These are phyloP conservation scores for Drosophila obscura DNA, from an alignment of 1,140 invertebrate genomes.

Conservation along the genomic window DNA sequence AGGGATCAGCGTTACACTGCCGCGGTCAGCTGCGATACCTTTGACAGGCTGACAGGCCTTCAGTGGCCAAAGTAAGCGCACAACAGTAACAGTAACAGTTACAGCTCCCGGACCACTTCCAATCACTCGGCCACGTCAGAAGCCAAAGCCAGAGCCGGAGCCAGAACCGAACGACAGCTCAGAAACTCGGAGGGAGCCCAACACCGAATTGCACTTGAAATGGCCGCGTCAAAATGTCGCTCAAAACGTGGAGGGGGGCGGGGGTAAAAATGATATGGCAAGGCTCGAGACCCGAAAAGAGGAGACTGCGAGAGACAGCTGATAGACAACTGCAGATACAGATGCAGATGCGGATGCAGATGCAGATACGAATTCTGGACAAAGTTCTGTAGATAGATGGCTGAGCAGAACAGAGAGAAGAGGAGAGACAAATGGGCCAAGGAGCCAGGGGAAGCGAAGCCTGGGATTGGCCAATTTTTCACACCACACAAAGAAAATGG, in stretches of 20 bases:
- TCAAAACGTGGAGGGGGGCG: conserved; percentile 33
- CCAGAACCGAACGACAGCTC: conserved; percentile 26
- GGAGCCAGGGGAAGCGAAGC: conserved; percentile 12
- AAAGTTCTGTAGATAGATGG: neutral
- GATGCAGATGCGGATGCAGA: conserved; percentile 31
- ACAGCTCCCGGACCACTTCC: conserved; percentile 26
- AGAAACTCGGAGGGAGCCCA: conserved; percentile 25
- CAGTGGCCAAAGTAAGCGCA: conserved; percentile 30
- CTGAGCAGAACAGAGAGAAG: neutral
- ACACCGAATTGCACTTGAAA: conserved; percentile 68
- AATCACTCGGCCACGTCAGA: conserved; percentile 41
- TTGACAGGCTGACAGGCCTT: conserved; percentile 34
- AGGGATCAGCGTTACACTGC: conserved; percentile 27
- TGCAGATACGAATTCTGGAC: conserved; percentile 20
- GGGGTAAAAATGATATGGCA: neutral
- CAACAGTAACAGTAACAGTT: conserved; percentile 3
- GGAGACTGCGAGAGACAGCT: conserved; percentile 12
- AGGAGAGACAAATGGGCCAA: too few species aligned
- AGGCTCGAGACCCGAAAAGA: conserved; percentile 17
- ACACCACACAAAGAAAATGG: conserved; percentile 45
- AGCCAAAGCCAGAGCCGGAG: neutral
- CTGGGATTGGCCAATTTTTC: conserved; percentile 62
- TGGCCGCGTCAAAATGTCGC: conserved; percentile 69
- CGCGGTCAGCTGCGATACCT: conserved; percentile 22
- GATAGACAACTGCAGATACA: conserved; percentile 47